Evolutionary conservation across 64 coral and sea anemone genomes (phyloP), one percentile per base, ranked within the genome.

Genomic region (Montipora capricornis): DNA sequence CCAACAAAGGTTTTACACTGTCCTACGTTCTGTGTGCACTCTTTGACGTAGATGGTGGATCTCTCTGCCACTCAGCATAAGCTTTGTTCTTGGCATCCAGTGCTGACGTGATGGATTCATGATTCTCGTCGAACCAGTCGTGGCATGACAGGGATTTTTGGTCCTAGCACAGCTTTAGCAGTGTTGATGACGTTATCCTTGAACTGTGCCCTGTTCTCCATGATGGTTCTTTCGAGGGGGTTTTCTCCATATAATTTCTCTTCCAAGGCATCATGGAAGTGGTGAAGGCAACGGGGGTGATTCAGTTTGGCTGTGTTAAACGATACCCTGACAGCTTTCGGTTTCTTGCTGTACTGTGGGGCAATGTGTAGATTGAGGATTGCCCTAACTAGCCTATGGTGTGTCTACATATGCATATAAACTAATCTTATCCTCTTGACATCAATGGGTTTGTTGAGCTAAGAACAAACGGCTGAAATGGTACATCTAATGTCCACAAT

Each of bases 71-170:
- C 15, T 45, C 50, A 22, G 4, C 24, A 22, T 76, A 47, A 13
- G 66, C 73, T 51, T 88, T 52, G 66, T 88, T 88, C 73, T 76
- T 88, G 66, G 86, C 86, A 88, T 88, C 64, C 29, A 74, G 68
- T 20, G 5, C 67, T 88, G 52, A 68, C 19, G 20, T 19, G 87
- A 88, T 74, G 59, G 61, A n/a, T 71, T 88, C 48, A 29, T 29
- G 29, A 29, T 29, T 29, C 29, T 29, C 1, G 1, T 29, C 29
- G 1, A 29, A 29, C 29, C 29, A 29, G 29, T 29, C 29, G 1
- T 29, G 29, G 29, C 1, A 1, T 1, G 29, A 29, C 29, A 1
- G 29, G 29, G 29, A 1, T 29, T 29, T 29, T 1, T 29, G 29
- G 29, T 29, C 29, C 29, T 29, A 29, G 29, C 29, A 29, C 29